Evolutionary conservation across 2,888 invertebrate genomes (phyloP).

Genomic region (Morinoia aosen): DNA sequence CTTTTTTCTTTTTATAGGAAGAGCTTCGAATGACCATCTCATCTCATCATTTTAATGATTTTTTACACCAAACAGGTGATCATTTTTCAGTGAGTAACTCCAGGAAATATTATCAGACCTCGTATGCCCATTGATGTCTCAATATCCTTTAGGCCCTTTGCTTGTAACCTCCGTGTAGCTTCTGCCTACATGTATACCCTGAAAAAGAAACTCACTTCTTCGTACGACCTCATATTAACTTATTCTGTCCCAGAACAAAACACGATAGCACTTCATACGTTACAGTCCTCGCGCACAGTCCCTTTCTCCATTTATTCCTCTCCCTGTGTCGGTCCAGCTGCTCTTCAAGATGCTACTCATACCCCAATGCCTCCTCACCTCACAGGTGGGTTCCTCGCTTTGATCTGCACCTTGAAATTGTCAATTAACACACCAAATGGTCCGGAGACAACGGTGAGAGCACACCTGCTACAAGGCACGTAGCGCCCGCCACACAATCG

Average conservation of each 20-base stretch:
- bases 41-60: neutral
- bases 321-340: neutral
- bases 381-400: neutral
- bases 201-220: too few species aligned
- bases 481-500: neutral
- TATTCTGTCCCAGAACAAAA: neutral
- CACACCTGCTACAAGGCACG: neutral
- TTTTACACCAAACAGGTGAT: neutral
- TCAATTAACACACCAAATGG: conserved; percentile 30
- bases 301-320: neutral
- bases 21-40: neutral
- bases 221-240: neutral
- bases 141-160: neutral
- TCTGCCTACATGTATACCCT: neutral
- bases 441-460: neutral
- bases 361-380: neutral
- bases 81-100: neutral
- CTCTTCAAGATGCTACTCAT: neutral
- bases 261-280: neutral
- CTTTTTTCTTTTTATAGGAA: neutral
- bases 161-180: neutral
- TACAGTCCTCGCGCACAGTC: neutral
- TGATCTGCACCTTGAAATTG: neutral
- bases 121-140: neutral
- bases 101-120: neutral